Evolutionary conservation across 2,888 invertebrate genomes (phyloP), one percentile per base, ranked within the genome.

Genomic region (Dasypolia templi): DNA sequence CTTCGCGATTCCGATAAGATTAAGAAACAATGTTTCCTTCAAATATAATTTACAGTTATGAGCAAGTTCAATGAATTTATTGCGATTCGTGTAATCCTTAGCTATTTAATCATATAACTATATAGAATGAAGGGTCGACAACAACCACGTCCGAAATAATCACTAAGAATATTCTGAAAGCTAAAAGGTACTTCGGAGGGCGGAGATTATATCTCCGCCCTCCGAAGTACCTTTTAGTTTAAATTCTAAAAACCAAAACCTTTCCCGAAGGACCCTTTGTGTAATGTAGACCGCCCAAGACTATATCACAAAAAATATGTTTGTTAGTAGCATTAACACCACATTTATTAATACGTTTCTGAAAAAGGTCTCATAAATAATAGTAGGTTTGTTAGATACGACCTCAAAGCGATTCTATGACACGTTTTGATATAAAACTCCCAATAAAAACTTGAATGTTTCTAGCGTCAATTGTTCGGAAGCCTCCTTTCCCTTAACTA

Each of bases 1-100:
- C 84, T 83, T 83, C 78, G 69, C 78, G 89, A 90, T 90, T 77
- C 55, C 77, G 91, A 92, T 91, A 90, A 88, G 82, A 88, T 89
- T 87, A 86, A 83, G 73, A 87, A 80, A 82, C 82, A 86, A 84
- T 85, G 76, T 84, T 82, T 77, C 69, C 69, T 81, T 81, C 62
- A 85, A 79, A 58, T 76, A 76, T 81, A 66, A 77, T 85, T 87
- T 73, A 77, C 66, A 64, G 56, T 44, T 64, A 68, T 76, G 61
- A 49, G 26, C 35, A 83, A 73, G 72, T 77, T 81, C 64, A 74
- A 42, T 75, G 44, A 68, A 53, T 66, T 75, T 73, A 77, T 72
- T 55, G 72, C 55, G 4, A 66, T 62, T 67, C 58, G 67, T 53
- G 32, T 75, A 32, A 56, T 58, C n/a, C 49, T 35, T 1, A 12